phyloP scores from a whole-genome alignment of 2,888 invertebrate genomes.

The Galerucella nymphaeae region DNA sequence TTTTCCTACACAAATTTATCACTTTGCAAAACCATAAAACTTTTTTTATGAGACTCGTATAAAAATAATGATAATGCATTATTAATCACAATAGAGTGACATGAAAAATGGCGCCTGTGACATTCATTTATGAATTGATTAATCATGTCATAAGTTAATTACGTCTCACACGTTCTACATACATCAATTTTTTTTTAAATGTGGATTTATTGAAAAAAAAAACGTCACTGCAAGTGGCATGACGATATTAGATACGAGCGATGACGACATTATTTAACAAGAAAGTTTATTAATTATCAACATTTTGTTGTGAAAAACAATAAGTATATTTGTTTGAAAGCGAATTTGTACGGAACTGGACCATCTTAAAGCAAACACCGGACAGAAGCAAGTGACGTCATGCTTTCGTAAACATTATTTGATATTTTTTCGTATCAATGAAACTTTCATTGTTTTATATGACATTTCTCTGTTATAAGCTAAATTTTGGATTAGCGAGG shows the following conservation, averaged over 20 bases:
- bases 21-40: conserved; percentile 30
- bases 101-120: conserved; percentile 44
- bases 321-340: too few relatives aligned
- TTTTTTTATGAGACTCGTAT: conserved; percentile 36
- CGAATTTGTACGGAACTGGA: too few relatives aligned
- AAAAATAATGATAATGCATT: conserved; percentile 38
- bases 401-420: too few relatives aligned
- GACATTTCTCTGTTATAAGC: too few relatives aligned
- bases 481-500: too few relatives aligned
- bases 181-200: conserved; percentile 18
- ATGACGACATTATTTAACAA: not conserved
- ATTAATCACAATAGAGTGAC: conserved; percentile 43
- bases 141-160: conserved; percentile 45
- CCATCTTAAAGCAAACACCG: too few relatives aligned
- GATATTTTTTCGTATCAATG: too few relatives aligned
- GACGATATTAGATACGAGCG: not conserved
- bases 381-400: too few relatives aligned
- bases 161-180: conserved; percentile 19
- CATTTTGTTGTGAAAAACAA: too few relatives aligned
- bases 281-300: not conserved
- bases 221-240: not conserved
- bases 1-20: conserved; percentile 8
- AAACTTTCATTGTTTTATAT: too few relatives aligned
- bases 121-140: conserved; percentile 46
- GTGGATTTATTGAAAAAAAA: not conserved